Evolutionary conservation across 2,888 invertebrate species (phyloP).

Genomic region (Druceiella hillmani): DNA sequence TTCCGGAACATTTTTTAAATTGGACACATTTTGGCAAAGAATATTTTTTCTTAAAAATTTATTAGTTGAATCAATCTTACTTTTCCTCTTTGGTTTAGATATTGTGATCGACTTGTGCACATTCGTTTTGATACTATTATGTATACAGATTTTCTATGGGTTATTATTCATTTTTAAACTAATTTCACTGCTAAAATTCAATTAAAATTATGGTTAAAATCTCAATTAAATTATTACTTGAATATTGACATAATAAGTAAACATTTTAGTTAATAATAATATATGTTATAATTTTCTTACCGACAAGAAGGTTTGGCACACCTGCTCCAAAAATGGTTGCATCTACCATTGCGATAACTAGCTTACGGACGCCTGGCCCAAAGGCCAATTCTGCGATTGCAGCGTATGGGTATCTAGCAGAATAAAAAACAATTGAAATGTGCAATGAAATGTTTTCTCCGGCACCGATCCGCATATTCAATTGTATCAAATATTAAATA

Average conservation of each 20-base stretch:
- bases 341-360: conserved; percentile 66
- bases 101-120: too few species aligned
- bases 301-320: conserved; percentile 74
- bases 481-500: too few species aligned
- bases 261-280: too few species aligned
- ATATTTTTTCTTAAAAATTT: too few species aligned
- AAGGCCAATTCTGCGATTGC: conserved; percentile 77
- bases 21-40: too few species aligned
- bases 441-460: neutral
- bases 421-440: neutral
- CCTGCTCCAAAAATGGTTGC: conserved; percentile 72
- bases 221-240: conserved; percentile 1
- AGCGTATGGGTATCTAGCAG: conserved; percentile 79
- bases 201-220: neutral
- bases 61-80: too few species aligned
- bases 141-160: too few species aligned
- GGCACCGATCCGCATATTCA: neutral
- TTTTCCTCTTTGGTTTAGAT: too few species aligned
- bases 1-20: too few species aligned
- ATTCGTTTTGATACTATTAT: too few species aligned
- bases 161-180: too few species aligned
- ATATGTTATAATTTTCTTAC: too few species aligned
- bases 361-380: conserved; percentile 55
- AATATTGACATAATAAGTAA: conserved; percentile 6
- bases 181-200: neutral